Evolutionary conservation across 2,888 invertebrate genomes (phyloP).

Genomic region (Diadegma fenestrale): DNA sequence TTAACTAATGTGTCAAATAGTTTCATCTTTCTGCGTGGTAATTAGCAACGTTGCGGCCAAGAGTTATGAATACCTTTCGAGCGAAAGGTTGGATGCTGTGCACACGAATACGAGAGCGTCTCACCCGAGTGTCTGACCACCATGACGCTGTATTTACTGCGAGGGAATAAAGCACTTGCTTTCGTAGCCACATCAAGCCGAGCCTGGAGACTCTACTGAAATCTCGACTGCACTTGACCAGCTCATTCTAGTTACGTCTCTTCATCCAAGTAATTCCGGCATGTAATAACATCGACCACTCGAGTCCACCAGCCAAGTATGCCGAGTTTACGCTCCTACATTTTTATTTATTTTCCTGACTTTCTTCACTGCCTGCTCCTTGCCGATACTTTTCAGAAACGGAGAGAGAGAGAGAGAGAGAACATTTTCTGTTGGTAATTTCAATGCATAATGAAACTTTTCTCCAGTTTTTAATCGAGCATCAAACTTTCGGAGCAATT

Average conservation of each 20-base stretch:
- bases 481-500: neutral
- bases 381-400: too few species aligned
- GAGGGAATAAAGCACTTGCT: conserved; percentile 25
- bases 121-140: conserved; percentile 61
- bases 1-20: neutral
- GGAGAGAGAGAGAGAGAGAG: neutral
- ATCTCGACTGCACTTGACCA: conserved; percentile 47
- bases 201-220: conserved; percentile 16
- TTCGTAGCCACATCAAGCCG: neutral
- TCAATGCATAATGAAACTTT: neutral
- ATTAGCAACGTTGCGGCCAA: conserved; percentile 18
- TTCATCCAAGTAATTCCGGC: conserved; percentile 20
- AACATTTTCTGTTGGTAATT: neutral
- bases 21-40: conserved; percentile 31
- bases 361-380: too few species aligned
- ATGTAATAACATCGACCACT: conserved; percentile 36
- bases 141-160: conserved; percentile 57
- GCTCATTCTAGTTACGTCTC: conserved; percentile 33
- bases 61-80: conserved; percentile 26
- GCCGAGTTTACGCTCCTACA: neutral
- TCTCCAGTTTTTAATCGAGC: neutral
- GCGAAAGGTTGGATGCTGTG: conserved; percentile 16
- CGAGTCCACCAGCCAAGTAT: neutral
- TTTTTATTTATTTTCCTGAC: neutral
- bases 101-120: conserved; percentile 12